phyloP scores from a whole-genome alignment of 2,888 invertebrate genomes.

The Scaptodrosophila latifasciaeformis region DNA sequence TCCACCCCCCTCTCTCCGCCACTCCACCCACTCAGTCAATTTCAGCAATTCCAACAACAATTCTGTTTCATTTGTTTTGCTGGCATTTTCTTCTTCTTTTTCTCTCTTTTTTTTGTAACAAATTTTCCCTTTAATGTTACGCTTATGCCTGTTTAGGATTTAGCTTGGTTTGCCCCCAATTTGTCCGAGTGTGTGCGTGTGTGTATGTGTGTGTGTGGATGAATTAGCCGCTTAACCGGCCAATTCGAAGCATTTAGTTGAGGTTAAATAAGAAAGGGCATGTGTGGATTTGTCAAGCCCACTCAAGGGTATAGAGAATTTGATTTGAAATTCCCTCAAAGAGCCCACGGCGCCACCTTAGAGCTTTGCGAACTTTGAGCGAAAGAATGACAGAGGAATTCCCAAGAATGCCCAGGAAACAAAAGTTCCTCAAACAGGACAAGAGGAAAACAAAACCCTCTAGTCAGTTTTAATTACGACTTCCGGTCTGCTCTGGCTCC shows the following conservation, averaged over 20 bases:
- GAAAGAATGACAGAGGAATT: not conserved
- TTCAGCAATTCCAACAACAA: too few species aligned
- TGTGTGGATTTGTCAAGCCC: conserved; percentile 16
- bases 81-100: conserved; percentile 11
- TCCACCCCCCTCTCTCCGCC: too few species aligned
- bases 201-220: conserved; percentile 20
- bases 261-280: conserved; percentile 32
- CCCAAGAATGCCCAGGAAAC: not conserved
- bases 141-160: not conserved
- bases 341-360: not conserved
- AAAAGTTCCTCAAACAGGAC: conserved; percentile 21
- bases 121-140: conserved; percentile 6
- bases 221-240: conserved; percentile 46
- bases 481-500: conserved; percentile 47
- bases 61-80: conserved; percentile 58
- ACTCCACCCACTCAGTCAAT: conserved; percentile 34
- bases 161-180: too few species aligned
- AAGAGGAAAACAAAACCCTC: conserved; percentile 47
- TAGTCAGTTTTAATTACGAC: conserved; percentile 64
- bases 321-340: too few species aligned
- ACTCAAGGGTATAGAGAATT: conserved; percentile 1
- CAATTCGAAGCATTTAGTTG: conserved; percentile 12
- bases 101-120: not conserved
- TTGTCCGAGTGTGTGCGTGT: too few species aligned
- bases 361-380: not conserved